Evolutionary conservation across 2,797 vertebrate genomes (phyloP).

Genomic region (Notolepis coatsorum): DNA sequence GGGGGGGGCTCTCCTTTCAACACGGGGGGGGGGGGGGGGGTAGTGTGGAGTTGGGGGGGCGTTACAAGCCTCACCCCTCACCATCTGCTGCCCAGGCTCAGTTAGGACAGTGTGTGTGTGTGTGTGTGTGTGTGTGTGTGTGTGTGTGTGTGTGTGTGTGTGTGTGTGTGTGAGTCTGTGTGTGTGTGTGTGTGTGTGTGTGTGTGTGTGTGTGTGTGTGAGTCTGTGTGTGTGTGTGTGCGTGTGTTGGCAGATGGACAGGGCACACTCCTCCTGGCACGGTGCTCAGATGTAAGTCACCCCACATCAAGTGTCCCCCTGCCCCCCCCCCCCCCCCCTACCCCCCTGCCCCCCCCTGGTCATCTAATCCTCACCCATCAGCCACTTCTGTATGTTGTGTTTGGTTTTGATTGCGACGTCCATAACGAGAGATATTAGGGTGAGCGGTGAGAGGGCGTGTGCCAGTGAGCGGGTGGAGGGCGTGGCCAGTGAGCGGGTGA

Average conservation of each 20-base stretch:
- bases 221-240: constrained; percentile 70
- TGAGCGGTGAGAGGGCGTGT: constrained; percentile 64
- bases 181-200: constrained; percentile 60
- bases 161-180: neutral
- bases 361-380: constrained; percentile 78
- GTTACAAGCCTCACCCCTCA: constrained; percentile 77
- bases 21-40: constrained; percentile 70
- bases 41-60: constrained; percentile 34
- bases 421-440: constrained; percentile 84
- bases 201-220: constrained; percentile 37
- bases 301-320: constrained; percentile 70
- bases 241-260: constrained; percentile 72
- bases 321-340: constrained; percentile 60
- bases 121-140: constrained; percentile 27
- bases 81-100: constrained; percentile 88
- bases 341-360: constrained; percentile 81
- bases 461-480: too few species aligned
- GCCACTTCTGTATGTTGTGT: constrained; percentile 80
- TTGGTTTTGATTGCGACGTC: constrained; percentile 84
- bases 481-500: neutral
- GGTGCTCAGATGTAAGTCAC: constrained; percentile 68
- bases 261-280: constrained; percentile 71
- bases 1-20: constrained; percentile 72
- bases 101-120: constrained; percentile 71
- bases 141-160: too few species aligned